These are phyloP conservation scores for Notocelia uddmanniana DNA, from an alignment of 2,888 invertebrate species.

Conservation along the genomic window DNA sequence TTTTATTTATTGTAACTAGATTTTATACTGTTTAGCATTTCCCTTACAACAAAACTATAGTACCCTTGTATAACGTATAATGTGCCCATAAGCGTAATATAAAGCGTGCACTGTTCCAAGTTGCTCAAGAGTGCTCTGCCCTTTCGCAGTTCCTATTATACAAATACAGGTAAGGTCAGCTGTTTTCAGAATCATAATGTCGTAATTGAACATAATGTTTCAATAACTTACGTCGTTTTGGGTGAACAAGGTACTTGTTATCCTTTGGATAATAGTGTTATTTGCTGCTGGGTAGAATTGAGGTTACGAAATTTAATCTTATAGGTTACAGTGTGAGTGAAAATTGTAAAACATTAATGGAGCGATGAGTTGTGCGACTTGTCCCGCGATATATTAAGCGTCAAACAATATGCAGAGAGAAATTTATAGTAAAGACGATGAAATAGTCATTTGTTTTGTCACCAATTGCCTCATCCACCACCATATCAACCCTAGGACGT, in stretches of 20 bases:
- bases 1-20: too few relatives aligned
- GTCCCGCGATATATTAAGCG: neutral
- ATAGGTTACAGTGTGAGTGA: neutral
- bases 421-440: too few relatives aligned
- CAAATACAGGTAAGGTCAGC: slow-evolving; percentile 16
- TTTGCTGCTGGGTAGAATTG: neutral
- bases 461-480: too few relatives aligned
- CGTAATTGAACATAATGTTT: neutral
- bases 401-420: too few relatives aligned
- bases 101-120: slow-evolving; percentile 12
- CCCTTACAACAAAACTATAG: neutral
- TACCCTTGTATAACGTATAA: neutral
- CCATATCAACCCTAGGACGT: too few relatives aligned
- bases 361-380: neutral
- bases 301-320: neutral
- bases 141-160: slow-evolving; percentile 17
- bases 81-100: neutral
- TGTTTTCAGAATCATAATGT: neutral
- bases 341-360: neutral
- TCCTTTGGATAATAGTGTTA: slow-evolving; percentile 9
- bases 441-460: too few relatives aligned
- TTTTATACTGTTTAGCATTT: neutral
- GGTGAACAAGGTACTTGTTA: neutral
- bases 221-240: neutral
- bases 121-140: slow-evolving; percentile 30